These are phyloP conservation scores for Macropus fuliginosus DNA, from an alignment of 2,797 vertebrate genomes.

Conservation along the genomic window DNA sequence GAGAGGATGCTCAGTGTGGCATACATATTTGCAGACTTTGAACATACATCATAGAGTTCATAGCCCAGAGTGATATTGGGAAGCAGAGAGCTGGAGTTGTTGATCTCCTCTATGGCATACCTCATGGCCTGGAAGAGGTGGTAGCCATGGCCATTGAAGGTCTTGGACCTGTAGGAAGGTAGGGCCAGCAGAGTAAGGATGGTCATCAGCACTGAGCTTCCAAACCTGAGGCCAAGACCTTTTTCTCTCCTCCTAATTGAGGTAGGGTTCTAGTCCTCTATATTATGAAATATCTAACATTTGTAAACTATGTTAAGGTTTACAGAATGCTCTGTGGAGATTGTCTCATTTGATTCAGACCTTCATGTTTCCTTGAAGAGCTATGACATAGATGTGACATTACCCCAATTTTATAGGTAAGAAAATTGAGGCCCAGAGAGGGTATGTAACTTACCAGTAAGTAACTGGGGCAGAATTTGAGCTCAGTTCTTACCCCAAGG, in stretches of 20 bases:
- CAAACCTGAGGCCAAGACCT: neutral
- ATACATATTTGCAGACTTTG: conserved; percentile 82
- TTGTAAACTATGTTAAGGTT: neutral
- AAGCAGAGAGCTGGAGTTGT: conserved; percentile 81
- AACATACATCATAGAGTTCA: conserved; percentile 88
- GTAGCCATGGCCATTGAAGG: conserved; percentile 71
- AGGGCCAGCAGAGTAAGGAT: neutral
- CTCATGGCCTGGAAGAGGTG: conserved; percentile 80
- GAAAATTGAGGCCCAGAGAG: neutral
- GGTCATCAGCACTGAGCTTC: neutral
- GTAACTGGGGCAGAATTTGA: neutral
- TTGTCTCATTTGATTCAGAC: neutral
- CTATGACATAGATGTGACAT: neutral
- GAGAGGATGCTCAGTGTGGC: conserved; percentile 84
- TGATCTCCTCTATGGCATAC: conserved; percentile 80
- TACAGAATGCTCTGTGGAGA: neutral
- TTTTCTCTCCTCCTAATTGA: neutral
- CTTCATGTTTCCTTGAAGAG: neutral
- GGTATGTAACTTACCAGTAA: neutral
- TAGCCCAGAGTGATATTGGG: conserved; percentile 89
- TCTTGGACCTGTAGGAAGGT: neutral
- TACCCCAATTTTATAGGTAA: neutral
- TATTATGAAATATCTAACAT: neutral
- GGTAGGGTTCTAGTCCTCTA: neutral
- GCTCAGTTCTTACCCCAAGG: neutral